Percentiles rank a stretch among this genome's conserved stretches.
These are phyloP conservation scores for Melipona quadrifasciata DNA, from an alignment of 1,140 invertebrate species.

Conservation along the genomic window DNA sequence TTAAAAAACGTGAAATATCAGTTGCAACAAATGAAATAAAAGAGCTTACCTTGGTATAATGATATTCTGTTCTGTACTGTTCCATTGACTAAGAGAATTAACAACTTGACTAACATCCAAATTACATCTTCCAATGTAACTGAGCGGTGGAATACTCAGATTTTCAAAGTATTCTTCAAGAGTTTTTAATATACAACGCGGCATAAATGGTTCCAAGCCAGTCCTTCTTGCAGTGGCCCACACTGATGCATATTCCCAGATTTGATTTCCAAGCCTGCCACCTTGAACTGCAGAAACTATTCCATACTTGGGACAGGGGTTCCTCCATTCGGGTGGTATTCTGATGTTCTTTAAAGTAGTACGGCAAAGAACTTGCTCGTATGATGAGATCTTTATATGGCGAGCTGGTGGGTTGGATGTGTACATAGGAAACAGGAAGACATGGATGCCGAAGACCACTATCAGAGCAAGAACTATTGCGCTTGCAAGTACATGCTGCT, in stretches of 20 bases:
- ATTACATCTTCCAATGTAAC: slow-evolving; percentile 83
- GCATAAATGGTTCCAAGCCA: slow-evolving; percentile 84
- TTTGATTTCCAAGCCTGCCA: slow-evolving; percentile 85
- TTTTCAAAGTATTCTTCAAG: slow-evolving; percentile 83
- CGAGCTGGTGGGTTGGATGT: slow-evolving; percentile 76
- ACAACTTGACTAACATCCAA: slow-evolving; percentile 80
- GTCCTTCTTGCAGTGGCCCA: slow-evolving; percentile 84
- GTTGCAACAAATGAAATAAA: neutral
- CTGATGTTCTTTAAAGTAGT: slow-evolving; percentile 79
- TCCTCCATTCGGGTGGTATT: slow-evolving; percentile 72
- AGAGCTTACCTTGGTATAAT: slow-evolving; percentile 81
- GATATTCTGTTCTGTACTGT: slow-evolving; percentile 84
- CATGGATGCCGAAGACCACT: slow-evolving; percentile 84
- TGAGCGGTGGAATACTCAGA: slow-evolving; percentile 83
- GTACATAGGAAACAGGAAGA: slow-evolving; percentile 85
- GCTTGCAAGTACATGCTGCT: slow-evolving; percentile 84
- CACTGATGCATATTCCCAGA: slow-evolving; percentile 85
- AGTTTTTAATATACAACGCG: slow-evolving; percentile 82
- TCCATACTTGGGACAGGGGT: slow-evolving; percentile 82
- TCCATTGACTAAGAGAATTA: slow-evolving; percentile 83
- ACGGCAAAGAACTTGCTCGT: slow-evolving; percentile 83
- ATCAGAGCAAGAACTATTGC: slow-evolving; percentile 83
- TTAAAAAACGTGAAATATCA: neutral
- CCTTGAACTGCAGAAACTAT: slow-evolving; percentile 84
- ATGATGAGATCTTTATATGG: slow-evolving; percentile 78